Conservation (phyloP, 2,113 vertebrate genomes). For the Brachionichthys hirsutus region DNA sequence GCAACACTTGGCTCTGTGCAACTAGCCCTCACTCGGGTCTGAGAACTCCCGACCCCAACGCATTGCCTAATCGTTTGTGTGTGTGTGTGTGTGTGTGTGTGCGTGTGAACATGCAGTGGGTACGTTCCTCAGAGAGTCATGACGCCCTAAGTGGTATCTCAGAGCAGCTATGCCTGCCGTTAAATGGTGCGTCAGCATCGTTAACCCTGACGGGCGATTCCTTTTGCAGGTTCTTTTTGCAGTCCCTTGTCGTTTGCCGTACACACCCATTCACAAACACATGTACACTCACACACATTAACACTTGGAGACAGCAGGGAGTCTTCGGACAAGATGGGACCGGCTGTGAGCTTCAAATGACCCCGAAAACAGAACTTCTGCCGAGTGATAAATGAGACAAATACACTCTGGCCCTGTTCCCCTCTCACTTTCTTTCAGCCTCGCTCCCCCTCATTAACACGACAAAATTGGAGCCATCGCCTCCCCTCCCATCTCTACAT, state of each 20-base stretch:
- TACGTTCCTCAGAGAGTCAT: constrained; percentile 26
- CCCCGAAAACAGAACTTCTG: constrained; percentile 58
- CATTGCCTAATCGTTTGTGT: constrained; percentile 1
- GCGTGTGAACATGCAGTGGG: constrained; percentile 4
- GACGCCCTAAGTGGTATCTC: constrained; percentile 37
- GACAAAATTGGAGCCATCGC: constrained; percentile 57
- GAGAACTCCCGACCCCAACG: not conserved
- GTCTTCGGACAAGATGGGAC: constrained; percentile 54
- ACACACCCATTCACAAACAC: constrained; percentile 4
- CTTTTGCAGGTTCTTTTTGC: not conserved
- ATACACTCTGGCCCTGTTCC: constrained; percentile 35
- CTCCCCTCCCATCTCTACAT: constrained; percentile 21
- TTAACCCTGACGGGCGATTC: constrained; percentile 32
- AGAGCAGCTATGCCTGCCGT: constrained; percentile 21
- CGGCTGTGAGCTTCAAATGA: constrained; percentile 65
- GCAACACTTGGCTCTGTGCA: constrained; percentile 18
- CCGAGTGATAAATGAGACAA: constrained; percentile 72
- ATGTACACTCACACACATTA: constrained; percentile 5
- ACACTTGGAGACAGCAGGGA: constrained; percentile 39
- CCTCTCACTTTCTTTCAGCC: constrained; percentile 30
- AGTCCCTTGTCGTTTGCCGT: not conserved
- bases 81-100: constrained; percentile 13
- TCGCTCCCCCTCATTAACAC: constrained; percentile 55
- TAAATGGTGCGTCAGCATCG: constrained; percentile 30
- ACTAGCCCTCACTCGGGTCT: not conserved